Evolutionary conservation across 1,140 invertebrate genomes (phyloP).

Genomic region (Heliconius melpomene): DNA sequence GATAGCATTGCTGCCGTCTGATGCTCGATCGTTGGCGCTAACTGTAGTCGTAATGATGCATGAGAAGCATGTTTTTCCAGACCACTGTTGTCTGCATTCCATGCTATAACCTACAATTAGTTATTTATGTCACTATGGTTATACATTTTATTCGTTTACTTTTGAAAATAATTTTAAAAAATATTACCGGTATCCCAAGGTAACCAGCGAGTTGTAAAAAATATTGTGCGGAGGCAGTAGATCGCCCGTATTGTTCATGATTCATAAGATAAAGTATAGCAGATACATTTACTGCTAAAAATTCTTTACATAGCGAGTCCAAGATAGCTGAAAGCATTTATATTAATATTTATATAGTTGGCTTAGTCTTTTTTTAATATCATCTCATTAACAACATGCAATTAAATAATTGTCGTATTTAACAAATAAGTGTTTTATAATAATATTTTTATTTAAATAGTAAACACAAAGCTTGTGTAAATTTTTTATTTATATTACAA

Average conservation of each 20-base stretch:
- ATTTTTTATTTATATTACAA: too few species aligned
- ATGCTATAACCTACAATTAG: constrained; percentile 90
- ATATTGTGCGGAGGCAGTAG: constrained; percentile 95
- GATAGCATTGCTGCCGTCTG: constrained; percentile 96
- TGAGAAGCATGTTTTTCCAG: constrained; percentile 90
- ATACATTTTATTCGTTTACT: not conserved
- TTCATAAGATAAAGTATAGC: constrained; percentile 97
- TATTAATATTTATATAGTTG: constrained; percentile 17
- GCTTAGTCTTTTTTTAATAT: not conserved
- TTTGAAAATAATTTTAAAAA: constrained; percentile 36
- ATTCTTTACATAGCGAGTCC: constrained; percentile 93
- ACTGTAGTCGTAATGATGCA: constrained; percentile 91
- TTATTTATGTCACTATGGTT: not conserved
- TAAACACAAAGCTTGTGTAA: not conserved
- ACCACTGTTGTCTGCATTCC: constrained; percentile 97
- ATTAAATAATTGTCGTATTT: not conserved
- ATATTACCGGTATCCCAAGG: constrained; percentile 80
- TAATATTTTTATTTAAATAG: constrained; percentile 24
- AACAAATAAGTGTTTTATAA: not conserved
- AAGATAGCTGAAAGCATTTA: constrained; percentile 87
- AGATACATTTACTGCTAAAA: constrained; percentile 93
- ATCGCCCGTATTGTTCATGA: constrained; percentile 92
- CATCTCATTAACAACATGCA: not conserved
- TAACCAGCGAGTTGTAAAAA: constrained; percentile 95
- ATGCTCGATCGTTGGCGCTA: constrained; percentile 96